Percentiles rank a stretch among this genome's conserved stretches.
Evolutionary conservation across 2,888 invertebrate species (phyloP).

Genomic region (Pristionchus exspectatus): DNA sequence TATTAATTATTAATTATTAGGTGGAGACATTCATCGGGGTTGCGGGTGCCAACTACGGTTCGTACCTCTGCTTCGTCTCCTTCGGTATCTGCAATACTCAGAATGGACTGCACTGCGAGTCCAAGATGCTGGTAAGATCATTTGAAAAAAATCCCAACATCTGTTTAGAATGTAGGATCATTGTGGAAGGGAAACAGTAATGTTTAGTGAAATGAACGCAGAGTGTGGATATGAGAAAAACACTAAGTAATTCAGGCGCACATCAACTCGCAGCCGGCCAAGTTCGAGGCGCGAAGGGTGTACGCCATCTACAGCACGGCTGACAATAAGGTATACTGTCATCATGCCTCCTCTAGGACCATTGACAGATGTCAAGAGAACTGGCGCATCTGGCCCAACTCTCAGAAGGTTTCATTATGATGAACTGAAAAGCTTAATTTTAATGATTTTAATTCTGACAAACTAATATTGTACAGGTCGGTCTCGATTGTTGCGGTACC

Average conservation of each 20-base stretch:
- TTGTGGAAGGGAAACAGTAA: too few relatives aligned
- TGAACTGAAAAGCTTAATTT: not conserved
- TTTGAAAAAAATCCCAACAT: not conserved
- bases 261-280: conserved; percentile 62
- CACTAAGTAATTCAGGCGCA: conserved; percentile 50
- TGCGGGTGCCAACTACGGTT: conserved; percentile 73
- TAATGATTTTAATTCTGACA: conserved; percentile 27
- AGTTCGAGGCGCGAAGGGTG: conserved; percentile 63
- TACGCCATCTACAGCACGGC: conserved; percentile 67
- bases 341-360: too few relatives aligned
- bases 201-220: too few relatives aligned
- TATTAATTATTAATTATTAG: not conserved
- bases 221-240: too few relatives aligned
- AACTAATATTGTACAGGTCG: conserved; percentile 51
- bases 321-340: conserved; percentile 63
- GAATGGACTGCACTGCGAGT: conserved; percentile 72
- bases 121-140: conserved; percentile 63
- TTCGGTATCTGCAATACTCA: conserved; percentile 68
- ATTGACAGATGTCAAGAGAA: too few relatives aligned
- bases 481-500: conserved; percentile 57
- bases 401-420: too few relatives aligned
- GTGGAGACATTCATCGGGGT: conserved; percentile 70
- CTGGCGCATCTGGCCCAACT: too few relatives aligned
- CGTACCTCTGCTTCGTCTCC: conserved; percentile 69
- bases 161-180: too few relatives aligned